A percentile compares a stretch with the other conserved stretches of the same genome.
Conservation (phyloP, 2,113 vertebrate species). For the Petaurus breviceps region DNA sequence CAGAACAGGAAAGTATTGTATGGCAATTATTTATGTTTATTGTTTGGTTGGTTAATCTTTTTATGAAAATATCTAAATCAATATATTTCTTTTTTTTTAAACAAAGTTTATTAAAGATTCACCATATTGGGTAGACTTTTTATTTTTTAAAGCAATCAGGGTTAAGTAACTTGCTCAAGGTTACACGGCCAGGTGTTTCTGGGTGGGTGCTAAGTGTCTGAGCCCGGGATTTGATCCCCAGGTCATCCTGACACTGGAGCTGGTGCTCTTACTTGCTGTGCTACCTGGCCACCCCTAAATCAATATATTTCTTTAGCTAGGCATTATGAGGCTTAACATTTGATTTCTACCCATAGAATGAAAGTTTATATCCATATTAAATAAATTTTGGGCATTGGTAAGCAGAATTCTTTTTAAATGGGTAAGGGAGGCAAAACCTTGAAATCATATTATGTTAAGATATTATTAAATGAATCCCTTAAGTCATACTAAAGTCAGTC, state of each 20-base stretch:
- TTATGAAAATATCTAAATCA: neutral
- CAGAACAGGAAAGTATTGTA: neutral
- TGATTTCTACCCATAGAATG: slow-evolving; percentile 3
- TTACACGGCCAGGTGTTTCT: too few relatives aligned
- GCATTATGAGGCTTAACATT: neutral
- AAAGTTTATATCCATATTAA: slow-evolving; percentile 9
- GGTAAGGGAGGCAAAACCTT: slow-evolving; percentile 9
- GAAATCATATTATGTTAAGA: neutral
- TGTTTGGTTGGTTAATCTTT: slow-evolving; percentile 24
- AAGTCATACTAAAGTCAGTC: neutral
- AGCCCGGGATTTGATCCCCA: too few relatives aligned
- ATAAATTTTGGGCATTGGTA: slow-evolving; percentile 8
- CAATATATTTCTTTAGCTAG: neutral
- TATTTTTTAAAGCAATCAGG: too few relatives aligned
- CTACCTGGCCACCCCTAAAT: too few relatives aligned
- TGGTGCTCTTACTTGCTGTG: too few relatives aligned
- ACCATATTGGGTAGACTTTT: too few relatives aligned
- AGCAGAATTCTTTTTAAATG: slow-evolving; percentile 12
- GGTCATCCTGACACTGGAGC: too few relatives aligned
- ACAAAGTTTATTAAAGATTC: too few relatives aligned
- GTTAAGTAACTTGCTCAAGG: too few relatives aligned
- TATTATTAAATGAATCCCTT: neutral
- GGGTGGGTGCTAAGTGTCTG: too few relatives aligned
- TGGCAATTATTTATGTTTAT: neutral
- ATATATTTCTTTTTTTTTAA: neutral